Percentiles rank a stretch among this genome's conserved stretches.
These are phyloP conservation scores for Anolis apletophallus DNA, from an alignment of 2,797 vertebrate species.

Conservation along the genomic window DNA sequence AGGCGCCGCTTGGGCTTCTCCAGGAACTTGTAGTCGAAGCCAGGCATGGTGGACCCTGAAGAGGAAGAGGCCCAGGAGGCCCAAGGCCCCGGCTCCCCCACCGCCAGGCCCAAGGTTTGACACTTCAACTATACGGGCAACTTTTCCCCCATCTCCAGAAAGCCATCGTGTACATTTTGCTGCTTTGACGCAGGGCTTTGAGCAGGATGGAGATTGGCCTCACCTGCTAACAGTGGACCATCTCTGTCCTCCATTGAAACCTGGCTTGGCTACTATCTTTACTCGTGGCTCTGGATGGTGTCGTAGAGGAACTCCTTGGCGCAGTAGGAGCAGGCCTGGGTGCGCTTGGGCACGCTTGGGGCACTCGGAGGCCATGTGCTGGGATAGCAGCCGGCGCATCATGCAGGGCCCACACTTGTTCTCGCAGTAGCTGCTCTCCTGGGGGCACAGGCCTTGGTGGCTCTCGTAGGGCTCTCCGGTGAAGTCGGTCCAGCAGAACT, in stretches of 20 bases:
- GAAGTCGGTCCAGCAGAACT: conserved; percentile 96
- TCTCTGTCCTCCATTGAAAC: too few relatives aligned
- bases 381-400: conserved; percentile 94
- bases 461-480: conserved; percentile 95
- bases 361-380: conserved; percentile 91
- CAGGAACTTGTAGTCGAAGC: too few relatives aligned
- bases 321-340: conserved; percentile 96
- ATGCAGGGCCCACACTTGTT: conserved; percentile 98
- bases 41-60: too few relatives aligned
- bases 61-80: too few relatives aligned
- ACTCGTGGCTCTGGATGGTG: conserved; percentile 99
- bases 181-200: too few relatives aligned
- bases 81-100: too few relatives aligned
- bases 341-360: conserved; percentile 99
- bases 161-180: too few relatives aligned
- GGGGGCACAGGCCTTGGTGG: conserved; percentile 95
- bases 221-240: too few relatives aligned
- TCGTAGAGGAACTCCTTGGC: conserved; percentile 97
- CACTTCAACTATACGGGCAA: too few relatives aligned
- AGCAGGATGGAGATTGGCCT: too few relatives aligned
- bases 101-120: neutral
- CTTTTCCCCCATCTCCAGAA: too few relatives aligned
- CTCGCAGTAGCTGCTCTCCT: conserved; percentile 98
- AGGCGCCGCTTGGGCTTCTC: too few relatives aligned
- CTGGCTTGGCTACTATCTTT: neutral